phyloP scores from a whole-genome alignment of 1,140 invertebrate genomes.

The Phthorimaea operculella region DNA sequence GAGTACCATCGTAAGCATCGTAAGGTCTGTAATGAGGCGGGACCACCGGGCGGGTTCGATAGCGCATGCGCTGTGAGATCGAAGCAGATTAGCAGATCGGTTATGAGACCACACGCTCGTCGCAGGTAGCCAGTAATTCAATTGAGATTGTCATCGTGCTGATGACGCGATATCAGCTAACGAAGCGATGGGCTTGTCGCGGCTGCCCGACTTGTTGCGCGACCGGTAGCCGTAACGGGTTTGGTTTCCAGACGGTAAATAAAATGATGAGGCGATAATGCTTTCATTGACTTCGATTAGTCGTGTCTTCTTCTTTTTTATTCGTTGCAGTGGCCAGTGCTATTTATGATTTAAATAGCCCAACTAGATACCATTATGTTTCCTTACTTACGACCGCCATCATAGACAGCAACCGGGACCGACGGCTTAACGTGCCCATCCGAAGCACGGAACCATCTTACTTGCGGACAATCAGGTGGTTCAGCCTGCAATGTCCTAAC shows the following conservation, averaged over 20 bases:
- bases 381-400: too few species aligned
- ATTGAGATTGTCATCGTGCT: conserved; percentile 62
- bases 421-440: too few species aligned
- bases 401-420: too few species aligned
- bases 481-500: too few species aligned
- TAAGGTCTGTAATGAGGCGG: conserved; percentile 54
- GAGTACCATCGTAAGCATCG: conserved; percentile 27
- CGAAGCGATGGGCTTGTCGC: conserved; percentile 44
- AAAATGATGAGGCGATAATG: conserved; percentile 1
- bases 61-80: conserved; percentile 52
- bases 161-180: conserved; percentile 57
- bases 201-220: background rate
- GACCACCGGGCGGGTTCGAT: conserved; percentile 53
- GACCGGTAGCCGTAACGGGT: conserved; percentile 44
- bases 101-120: conserved; percentile 58
- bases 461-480: too few species aligned
- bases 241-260: conserved; percentile 17
- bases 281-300: too few species aligned
- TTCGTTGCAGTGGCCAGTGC: too few species aligned
- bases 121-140: conserved; percentile 63
- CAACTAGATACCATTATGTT: too few species aligned
- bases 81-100: conserved; percentile 53
- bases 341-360: too few species aligned
- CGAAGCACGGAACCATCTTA: too few species aligned
- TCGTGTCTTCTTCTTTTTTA: too few species aligned